Conservation (phyloP, 2,797 vertebrate species). For the Hypotaenidia philippensis region DNA sequence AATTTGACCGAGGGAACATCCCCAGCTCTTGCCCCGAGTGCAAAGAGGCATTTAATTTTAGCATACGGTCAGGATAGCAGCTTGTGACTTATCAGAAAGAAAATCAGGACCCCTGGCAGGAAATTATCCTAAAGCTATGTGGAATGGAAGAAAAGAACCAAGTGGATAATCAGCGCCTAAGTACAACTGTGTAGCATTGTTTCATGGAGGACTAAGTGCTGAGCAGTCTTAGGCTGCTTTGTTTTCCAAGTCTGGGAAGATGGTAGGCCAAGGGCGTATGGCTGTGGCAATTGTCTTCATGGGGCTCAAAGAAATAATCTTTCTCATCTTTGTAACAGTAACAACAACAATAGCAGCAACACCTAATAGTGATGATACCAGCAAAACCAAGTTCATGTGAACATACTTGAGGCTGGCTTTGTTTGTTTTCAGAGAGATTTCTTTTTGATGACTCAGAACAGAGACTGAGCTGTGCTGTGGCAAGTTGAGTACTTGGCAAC, state of each 20-base stretch:
- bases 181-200: neutral
- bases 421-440: neutral
- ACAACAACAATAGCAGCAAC: neutral
- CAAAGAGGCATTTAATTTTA: conserved; percentile 48
- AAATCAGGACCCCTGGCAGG: conserved; percentile 34
- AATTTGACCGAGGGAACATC: conserved; percentile 10
- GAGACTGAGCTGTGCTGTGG: neutral
- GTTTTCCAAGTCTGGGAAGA: neutral
- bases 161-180: conserved; percentile 30
- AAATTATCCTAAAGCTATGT: conserved; percentile 15
- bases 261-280: neutral
- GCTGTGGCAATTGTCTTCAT: neutral
- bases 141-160: conserved; percentile 22
- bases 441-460: neutral
- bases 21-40: neutral
- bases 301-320: accelerated
- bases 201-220: neutral
- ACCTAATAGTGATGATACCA: neutral
- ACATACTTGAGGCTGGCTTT: neutral
- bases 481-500: neutral
- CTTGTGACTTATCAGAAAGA: conserved; percentile 32
- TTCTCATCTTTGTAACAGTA: neutral
- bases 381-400: neutral
- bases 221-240: conserved; percentile 12
- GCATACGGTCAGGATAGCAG: neutral